phyloP scores from a whole-genome alignment of 2,797 vertebrate species.

The Potorous gilbertii region DNA sequence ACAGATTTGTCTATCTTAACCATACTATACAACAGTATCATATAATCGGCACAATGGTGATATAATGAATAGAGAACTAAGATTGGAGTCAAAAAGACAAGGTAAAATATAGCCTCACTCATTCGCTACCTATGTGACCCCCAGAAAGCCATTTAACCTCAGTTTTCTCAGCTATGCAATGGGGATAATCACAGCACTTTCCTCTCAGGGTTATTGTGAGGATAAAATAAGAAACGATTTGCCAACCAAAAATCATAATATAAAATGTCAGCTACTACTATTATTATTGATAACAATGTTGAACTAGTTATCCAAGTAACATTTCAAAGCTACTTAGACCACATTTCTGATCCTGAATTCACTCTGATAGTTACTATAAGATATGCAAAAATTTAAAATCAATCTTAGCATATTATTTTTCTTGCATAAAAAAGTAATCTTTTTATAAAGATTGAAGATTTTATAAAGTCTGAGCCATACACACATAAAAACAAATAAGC shows the following conservation, averaged over 20 bases:
- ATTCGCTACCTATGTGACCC: not conserved
- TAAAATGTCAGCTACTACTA: not conserved
- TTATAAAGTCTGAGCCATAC: not conserved
- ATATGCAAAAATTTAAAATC: conserved; percentile 77
- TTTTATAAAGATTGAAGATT: not conserved
- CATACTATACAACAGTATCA: conserved; percentile 20
- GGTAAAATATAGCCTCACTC: not conserved
- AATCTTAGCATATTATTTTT: conserved; percentile 5
- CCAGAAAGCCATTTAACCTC: not conserved
- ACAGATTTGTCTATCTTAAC: conserved; percentile 66
- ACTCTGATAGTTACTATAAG: conserved; percentile 77
- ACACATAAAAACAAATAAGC: conserved; percentile 20
- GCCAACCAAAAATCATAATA: not conserved
- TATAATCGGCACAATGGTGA: not conserved
- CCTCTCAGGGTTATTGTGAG: not conserved
- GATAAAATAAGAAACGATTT: not conserved
- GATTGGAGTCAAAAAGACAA: not conserved
- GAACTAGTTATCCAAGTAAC: conserved; percentile 65
- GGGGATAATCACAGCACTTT: not conserved
- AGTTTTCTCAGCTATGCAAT: not conserved
- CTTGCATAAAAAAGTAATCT: conserved; percentile 40
- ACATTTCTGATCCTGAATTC: conserved; percentile 74
- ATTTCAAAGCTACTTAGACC: conserved; percentile 58
- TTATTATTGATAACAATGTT: conserved; percentile 22
- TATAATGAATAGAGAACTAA: not conserved